Evolutionary conservation across 2,113 vertebrate genomes (phyloP), one percentile per base, ranked within the genome.

Genomic region (Pseudorasbora parva): DNA sequence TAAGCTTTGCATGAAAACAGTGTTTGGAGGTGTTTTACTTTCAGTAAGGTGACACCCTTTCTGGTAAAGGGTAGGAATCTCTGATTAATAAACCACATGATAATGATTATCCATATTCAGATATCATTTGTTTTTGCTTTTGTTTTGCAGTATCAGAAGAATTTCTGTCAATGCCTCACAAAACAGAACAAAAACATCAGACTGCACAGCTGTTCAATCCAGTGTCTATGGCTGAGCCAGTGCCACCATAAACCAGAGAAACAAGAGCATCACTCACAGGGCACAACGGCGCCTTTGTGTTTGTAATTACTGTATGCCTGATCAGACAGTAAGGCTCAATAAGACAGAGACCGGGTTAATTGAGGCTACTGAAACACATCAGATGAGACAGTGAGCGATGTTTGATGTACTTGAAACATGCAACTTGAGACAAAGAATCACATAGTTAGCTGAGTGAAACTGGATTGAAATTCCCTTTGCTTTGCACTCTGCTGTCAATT

Each of bases 301-400:
- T 72, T 82, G 75, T 71, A 72, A 54, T 78, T 12, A 66, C 62
- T 66, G 62, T 41, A 49, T 23, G 17, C 69, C 21, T 76, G 49
- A 81, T 77, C 78, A 77, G 37, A 84, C 82, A 41, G 82, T 47
- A 51, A 57, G 47, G 41, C 27, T 30, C 11, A 77, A 76, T 81
- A 57, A 60, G 68, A 84, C 54, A 57, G n/a, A 62, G n/a, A 51
- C 37, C 43, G 1, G 25, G 64, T 69, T 87, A 82, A 87, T 84
- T 78, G 60, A 73, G 79, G 68, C 62, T n/a, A 59, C 47, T 73
- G 30, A 78, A 56, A 84, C 27, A 23, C 71, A 57, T 54, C 54
- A 62, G 62, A 72, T 21, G 45, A 27, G 33, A 23, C 49, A 21
- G 41, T 8, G 12, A 47, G 1, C 1, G 62, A 59, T 84, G 33